Evolutionary conservation across 2,113 vertebrate genomes (phyloP), one percentile per base, ranked within the genome.

Genomic region (Fulica atra): DNA sequence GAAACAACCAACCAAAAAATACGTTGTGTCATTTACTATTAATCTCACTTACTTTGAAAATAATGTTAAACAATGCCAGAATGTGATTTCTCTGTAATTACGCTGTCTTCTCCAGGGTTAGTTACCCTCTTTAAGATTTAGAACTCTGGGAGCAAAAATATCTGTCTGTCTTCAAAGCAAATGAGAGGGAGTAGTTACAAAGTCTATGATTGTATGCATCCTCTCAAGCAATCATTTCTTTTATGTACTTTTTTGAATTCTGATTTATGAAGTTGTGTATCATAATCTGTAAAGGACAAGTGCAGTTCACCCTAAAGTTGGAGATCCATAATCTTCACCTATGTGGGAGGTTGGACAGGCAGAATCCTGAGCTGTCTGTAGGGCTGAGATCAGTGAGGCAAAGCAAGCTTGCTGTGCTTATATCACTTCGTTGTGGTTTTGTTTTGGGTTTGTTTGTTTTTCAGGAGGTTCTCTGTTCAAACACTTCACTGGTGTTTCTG

Each of bases 31-130:
- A 51, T 78, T 21, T 71, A 71, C 36, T 59, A 38, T 70, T 89
- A 74, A 50, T 88, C 56, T 95, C 65, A 79, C 24, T 96, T 72
- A 78, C 50, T 21, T 70, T 7, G 4, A 70, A 56, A 82, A 63
- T 57, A 78, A 74, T 14, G 15, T 63, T 95, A 71, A 65, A 63
- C 31, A 71, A 29, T n/a, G 10, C 8, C 73, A 33, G 9, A 53
- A 61, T 46, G 29, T 25, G 50, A 78, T 13, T 78, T 74, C 40
- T 85, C 51, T 85, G 10, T 85, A 90, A 92, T 92, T 79, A 90
- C 66, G 4, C 2, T 85, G 46, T 81, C 73, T 85, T 88, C 46
- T 85, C 57, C 13, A 25, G 24, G 44, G 7, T 48, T 63, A 88
- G 24, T 16, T 53, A 57, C 6, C 11, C 1, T 16, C 8, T 81